These are phyloP conservation scores for Anagyrus pseudococci DNA, from an alignment of 2,888 invertebrate genomes.

Conservation along the genomic window DNA sequence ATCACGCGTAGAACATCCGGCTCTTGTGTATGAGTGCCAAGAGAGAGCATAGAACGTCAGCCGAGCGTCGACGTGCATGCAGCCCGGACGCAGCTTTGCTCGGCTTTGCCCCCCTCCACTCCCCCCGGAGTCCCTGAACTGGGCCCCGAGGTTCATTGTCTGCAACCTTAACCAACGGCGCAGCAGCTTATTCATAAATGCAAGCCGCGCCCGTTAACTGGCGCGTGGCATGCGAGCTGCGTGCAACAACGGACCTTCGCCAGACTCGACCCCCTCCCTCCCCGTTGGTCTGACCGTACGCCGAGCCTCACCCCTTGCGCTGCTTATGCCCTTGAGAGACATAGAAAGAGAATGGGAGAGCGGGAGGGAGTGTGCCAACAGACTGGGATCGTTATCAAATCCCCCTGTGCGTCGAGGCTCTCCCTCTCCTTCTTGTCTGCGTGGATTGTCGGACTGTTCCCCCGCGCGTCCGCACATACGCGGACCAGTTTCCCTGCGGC, in stretches of 20 bases:
- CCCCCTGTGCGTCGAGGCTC: no score
- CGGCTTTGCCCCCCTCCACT: neutral
- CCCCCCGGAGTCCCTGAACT: slow-evolving; percentile 52
- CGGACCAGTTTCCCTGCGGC: no score
- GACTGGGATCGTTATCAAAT: no score
- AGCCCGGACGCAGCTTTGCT: no score
- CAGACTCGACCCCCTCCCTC: neutral
- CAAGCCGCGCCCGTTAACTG: slow-evolving; percentile 53
- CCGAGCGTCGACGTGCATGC: neutral
- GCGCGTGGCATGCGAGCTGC: slow-evolving; percentile 50
- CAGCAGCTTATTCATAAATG: slow-evolving; percentile 54
- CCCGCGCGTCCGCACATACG: no score
- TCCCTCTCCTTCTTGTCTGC: no score
- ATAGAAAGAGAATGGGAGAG: no score
- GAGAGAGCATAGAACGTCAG: neutral
- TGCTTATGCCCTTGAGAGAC: slow-evolving; percentile 15
- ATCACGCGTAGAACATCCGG: no score
- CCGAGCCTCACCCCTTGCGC: slow-evolving; percentile 27
- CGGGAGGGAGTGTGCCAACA: no score
- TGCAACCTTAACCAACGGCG: slow-evolving; percentile 44
- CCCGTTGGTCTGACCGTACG: slow-evolving; percentile 29
- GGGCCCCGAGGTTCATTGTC: slow-evolving; percentile 55
- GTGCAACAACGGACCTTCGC: slow-evolving; percentile 23
- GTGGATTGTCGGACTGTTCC: no score
- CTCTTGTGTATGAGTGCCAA: no score